Conservation (phyloP, 1,140 invertebrate genomes). For the Euschistus heros region DNA sequence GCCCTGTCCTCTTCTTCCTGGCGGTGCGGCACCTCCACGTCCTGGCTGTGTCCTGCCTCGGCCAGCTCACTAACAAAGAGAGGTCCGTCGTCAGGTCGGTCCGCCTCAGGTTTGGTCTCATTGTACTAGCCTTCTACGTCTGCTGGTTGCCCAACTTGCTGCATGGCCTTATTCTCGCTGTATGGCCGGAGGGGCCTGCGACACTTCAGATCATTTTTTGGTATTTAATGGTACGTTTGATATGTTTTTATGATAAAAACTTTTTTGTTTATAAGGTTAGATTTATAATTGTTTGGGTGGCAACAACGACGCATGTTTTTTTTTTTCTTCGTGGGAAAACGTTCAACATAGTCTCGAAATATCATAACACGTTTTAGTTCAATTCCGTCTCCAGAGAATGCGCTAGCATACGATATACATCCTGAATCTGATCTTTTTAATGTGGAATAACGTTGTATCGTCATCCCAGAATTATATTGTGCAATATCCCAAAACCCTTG, state of each 20-base stretch:
- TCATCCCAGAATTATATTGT: too few relatives aligned
- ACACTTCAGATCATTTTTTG: conserved; percentile 56
- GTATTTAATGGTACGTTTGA: conserved; percentile 63
- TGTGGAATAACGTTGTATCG: too few relatives aligned
- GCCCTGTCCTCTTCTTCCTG: conserved; percentile 57
- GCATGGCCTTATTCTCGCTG: conserved; percentile 64
- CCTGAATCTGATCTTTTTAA: background rate
- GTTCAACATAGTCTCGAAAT: too few relatives aligned
- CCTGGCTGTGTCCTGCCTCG: conserved; percentile 38
- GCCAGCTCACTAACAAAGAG: conserved; percentile 51
- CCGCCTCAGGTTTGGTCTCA: conserved; percentile 60
- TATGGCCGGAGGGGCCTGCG: conserved; percentile 58
- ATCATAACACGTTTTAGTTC: background rate
- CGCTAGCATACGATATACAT: too few relatives aligned
- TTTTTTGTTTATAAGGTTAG: background rate
- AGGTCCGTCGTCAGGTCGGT: conserved; percentile 55
- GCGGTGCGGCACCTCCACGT: conserved; percentile 52
- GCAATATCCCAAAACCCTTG: too few relatives aligned
- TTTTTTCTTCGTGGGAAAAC: too few relatives aligned
- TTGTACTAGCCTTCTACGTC: conserved; percentile 64
- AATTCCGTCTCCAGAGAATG: background rate
- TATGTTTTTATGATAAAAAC: conserved; percentile 8
- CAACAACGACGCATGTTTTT: too few relatives aligned
- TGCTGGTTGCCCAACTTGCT: conserved; percentile 73
- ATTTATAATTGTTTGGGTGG: background rate